phyloP scores from a whole-genome alignment of 2,113 vertebrate species.

The Dipodomys merriami region DNA sequence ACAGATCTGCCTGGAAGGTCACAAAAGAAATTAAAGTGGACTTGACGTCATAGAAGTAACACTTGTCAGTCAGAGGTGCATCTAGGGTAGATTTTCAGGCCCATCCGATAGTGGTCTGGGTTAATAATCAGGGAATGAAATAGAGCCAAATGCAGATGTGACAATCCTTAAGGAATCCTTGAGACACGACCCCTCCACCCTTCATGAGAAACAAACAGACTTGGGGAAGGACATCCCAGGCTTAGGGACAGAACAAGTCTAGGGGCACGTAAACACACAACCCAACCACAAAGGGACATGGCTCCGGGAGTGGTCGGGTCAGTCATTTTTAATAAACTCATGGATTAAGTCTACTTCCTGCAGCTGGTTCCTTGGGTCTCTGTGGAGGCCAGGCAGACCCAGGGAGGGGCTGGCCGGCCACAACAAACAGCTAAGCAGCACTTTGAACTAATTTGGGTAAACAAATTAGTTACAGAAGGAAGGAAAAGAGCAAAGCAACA shows the following conservation, averaged over 20 bases:
- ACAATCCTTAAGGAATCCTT: not conserved
- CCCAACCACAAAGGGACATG: not conserved
- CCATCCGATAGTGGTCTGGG: not conserved
- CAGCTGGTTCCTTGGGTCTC: not conserved
- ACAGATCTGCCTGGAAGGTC: not conserved
- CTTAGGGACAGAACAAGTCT: conserved; percentile 39
- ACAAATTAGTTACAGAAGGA: conserved; percentile 17
- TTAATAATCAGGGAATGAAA: conserved; percentile 29
- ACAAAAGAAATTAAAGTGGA: not conserved
- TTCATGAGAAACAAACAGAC: conserved; percentile 49
- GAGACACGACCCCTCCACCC: conserved; percentile 21
- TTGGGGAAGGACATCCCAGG: conserved; percentile 26
- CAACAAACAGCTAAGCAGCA: not conserved
- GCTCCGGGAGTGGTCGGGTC: not conserved
- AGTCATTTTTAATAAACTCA: not conserved
- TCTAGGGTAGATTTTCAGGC: not conserved
- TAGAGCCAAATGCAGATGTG: conserved; percentile 20
- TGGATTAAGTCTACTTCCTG: not conserved
- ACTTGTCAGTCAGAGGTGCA: not conserved
- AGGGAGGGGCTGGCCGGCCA: not conserved
- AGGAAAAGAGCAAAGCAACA: not conserved
- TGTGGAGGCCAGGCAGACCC: not conserved
- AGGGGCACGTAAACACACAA: not conserved
- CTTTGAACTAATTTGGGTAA: conserved; percentile 2
- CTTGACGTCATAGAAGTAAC: not conserved